phyloP scores from a whole-genome alignment of 2,797 vertebrate genomes.

The Falco novaeseelandiae region DNA sequence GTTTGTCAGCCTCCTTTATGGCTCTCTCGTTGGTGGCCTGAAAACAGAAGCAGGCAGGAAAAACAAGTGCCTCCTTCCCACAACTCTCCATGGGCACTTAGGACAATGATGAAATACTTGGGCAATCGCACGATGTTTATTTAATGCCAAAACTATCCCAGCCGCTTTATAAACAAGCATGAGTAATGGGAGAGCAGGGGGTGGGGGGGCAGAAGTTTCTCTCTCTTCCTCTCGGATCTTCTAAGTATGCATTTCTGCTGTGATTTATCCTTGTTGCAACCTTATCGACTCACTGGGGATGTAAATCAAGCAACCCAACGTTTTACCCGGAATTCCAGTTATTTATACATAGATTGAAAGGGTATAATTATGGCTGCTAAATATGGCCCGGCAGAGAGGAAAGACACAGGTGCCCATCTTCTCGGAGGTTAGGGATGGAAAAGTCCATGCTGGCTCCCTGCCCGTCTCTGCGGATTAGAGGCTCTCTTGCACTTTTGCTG shows the following conservation, averaged over 20 bases:
- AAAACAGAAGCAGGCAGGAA: neutral
- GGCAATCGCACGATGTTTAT: neutral
- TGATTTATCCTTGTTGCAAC: slow-evolving; percentile 61
- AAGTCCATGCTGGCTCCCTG: slow-evolving; percentile 17
- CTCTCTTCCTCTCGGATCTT: slow-evolving; percentile 28
- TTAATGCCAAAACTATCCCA: slow-evolving; percentile 25
- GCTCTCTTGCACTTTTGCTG: neutral
- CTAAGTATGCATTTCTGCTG: slow-evolving; percentile 31
- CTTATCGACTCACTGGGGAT: slow-evolving; percentile 26
- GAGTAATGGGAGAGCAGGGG: neutral
- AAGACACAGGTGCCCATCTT: slow-evolving; percentile 19
- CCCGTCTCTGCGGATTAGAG: neutral
- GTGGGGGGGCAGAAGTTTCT: neutral
- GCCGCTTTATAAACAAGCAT: slow-evolving; percentile 30
- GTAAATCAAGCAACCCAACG: slow-evolving; percentile 43
- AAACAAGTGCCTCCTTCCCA: neutral
- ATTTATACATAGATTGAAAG: slow-evolving; percentile 45
- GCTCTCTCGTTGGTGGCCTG: neutral
- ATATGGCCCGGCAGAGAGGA: neutral
- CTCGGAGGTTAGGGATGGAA: slow-evolving; percentile 21
- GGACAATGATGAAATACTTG: neutral
- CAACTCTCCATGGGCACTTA: neutral
- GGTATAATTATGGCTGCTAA: slow-evolving; percentile 48
- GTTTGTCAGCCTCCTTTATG: rapidly evolving
- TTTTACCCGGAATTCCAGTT: slow-evolving; percentile 61